These are phyloP conservation scores for Dicranocentrus wangi DNA, from an alignment of 2,888 invertebrate genomes.

Conservation along the genomic window DNA sequence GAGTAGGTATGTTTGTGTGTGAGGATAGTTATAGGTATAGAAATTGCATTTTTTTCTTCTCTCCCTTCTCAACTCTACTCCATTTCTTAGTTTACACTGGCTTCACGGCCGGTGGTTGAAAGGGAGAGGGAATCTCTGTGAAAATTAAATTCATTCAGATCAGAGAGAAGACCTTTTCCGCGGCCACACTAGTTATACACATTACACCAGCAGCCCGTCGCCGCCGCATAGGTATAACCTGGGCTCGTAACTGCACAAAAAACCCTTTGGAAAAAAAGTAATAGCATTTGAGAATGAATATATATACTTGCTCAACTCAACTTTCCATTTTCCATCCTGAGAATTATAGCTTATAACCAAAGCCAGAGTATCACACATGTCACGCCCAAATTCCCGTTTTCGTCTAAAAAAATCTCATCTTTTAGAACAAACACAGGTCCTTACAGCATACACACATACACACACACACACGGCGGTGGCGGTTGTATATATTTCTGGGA, in stretches of 20 bases:
- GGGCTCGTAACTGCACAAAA: no score
- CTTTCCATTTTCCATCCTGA: no score
- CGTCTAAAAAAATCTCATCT: constrained; percentile 30
- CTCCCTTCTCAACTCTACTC: constrained; percentile 18
- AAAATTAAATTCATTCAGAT: constrained; percentile 66
- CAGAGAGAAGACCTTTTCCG: constrained; percentile 34
- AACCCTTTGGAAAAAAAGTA: no score
- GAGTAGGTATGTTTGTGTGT: no score
- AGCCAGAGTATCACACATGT: constrained; percentile 41
- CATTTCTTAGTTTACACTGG: constrained; percentile 18
- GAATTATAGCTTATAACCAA: no score
- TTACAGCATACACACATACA: neutral
- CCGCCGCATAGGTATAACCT: no score
- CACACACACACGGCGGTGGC: neutral
- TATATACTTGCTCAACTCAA: no score
- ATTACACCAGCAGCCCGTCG: no score
- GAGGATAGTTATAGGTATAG: no score
- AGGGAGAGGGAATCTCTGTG: constrained; percentile 32
- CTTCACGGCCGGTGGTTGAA: constrained; percentile 21
- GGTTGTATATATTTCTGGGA: neutral
- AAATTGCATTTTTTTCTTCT: neutral
- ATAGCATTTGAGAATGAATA: no score
- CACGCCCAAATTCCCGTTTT: constrained; percentile 39
- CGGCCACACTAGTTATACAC: constrained; percentile 17
- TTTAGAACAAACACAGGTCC: constrained; percentile 42